phyloP scores from a whole-genome alignment of 2,888 invertebrate genomes.

The Nephrotoma flavescens region DNA sequence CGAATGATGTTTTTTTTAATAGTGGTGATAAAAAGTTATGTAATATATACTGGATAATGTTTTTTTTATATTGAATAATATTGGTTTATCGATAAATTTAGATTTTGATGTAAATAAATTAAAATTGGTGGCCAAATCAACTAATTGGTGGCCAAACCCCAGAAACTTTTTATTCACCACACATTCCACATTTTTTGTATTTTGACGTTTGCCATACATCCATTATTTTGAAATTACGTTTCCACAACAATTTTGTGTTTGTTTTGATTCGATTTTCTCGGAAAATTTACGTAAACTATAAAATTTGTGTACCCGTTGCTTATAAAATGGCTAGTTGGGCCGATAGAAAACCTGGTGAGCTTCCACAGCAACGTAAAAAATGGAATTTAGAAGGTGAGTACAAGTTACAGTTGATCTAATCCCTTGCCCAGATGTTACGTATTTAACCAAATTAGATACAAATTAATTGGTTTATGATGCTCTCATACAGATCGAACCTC shows the following conservation, averaged over 20 bases:
- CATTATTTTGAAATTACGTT: neutral
- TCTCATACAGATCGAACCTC: constrained; percentile 26
- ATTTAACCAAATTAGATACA: neutral
- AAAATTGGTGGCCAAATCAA: neutral
- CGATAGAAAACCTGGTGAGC: constrained; percentile 25
- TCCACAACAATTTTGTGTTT: neutral
- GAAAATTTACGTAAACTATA: neutral
- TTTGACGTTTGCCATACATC: neutral
- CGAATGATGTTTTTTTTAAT: too few species aligned
- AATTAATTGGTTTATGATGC: neutral
- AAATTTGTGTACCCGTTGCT: neutral
- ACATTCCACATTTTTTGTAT: neutral
- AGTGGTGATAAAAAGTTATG: too few species aligned
- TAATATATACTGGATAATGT: too few species aligned
- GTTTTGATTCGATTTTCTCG: neutral
- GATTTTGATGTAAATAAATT: neutral
- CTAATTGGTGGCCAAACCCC: too few species aligned
- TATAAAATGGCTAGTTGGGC: constrained; percentile 29
- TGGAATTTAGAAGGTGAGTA: constrained; percentile 30
- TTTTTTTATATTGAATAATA: too few species aligned
- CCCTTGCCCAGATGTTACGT: neutral
- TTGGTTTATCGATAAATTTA: neutral
- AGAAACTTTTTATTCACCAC: neutral
- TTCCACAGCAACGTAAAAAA: constrained; percentile 22
- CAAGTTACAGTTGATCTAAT: neutral